Evolutionary conservation across 2,113 vertebrate species (phyloP), one percentile per base, ranked within the genome.

Genomic region (Crotophaga sulcirostris): DNA sequence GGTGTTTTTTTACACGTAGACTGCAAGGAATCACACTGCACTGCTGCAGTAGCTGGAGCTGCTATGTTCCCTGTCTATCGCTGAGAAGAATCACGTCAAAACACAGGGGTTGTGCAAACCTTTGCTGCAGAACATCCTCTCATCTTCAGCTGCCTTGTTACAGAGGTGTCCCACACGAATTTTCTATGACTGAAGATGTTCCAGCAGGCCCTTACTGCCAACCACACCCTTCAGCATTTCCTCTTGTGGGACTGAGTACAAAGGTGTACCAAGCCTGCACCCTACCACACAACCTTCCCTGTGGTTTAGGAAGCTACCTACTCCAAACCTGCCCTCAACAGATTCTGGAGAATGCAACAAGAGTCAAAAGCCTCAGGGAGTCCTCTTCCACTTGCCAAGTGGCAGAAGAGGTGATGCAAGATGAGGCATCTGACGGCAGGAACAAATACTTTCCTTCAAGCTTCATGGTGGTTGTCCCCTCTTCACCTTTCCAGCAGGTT

Each of bases 251-350:
- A 19, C 3, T 5, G 33, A 21, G 26, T 3, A 4, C 31, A 11
- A 45, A 63, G 20, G 0, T 1, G 12, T 4, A 40, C 38, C 5
- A 3, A 2, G 3, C 26, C 62, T 64, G 12, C 8, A 3, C 7
- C 36, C 13, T 11, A 25, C 33, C n/a, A 2, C 0, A 1, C 7
- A 0, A 34, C 34, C 34, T 40, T 59, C 51, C 58, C 34, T 38
- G 24, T 28, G 12, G 3, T 4, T 72, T 55, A 18, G 45, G 49
- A 34, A 42, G 23, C 3, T 13, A 21, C 12, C 13, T 16, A 10
- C 16, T 63, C 16, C 75, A 24, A 28, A 12, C 44, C 33, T 49
- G 18, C 40, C 28, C 29, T 70, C 16, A 5, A 1, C 0, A 24
- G 10, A 3, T 33, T 64, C 29, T 59, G n/a, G 63, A 74, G 49